Percentiles rank a stretch among this genome's conserved stretches.
Conservation (phyloP, 2,888 invertebrate species). For the Carterocephalus palaemon region DNA sequence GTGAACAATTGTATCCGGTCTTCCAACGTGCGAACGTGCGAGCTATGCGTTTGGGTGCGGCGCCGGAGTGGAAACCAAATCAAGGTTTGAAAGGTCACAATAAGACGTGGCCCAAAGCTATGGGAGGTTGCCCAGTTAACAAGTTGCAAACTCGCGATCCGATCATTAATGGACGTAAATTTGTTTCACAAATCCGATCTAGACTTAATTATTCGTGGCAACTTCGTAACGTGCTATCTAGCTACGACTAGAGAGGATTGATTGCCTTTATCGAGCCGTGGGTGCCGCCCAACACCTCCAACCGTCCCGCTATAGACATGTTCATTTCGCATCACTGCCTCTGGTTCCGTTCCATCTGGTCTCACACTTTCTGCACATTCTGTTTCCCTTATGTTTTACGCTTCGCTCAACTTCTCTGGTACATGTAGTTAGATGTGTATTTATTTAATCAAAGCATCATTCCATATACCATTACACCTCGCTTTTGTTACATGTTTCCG, state of each 20-base stretch:
- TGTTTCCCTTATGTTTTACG: constrained; percentile 44
- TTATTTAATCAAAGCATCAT: constrained; percentile 38
- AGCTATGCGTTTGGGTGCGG: constrained; percentile 77
- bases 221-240: constrained; percentile 57
- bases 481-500: constrained; percentile 38
- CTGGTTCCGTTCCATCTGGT: constrained; percentile 57
- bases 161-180: constrained; percentile 49
- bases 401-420: constrained; percentile 62
- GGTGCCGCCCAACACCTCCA: constrained; percentile 70
- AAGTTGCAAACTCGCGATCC: constrained; percentile 51
- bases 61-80: constrained; percentile 90
- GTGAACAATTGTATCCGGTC: constrained; percentile 45
- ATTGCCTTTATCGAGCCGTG: constrained; percentile 74
- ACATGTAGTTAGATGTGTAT: constrained; percentile 56
- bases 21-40: constrained; percentile 53
- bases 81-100: constrained; percentile 87
- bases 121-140: constrained; percentile 54
- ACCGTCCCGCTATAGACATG: constrained; percentile 52
- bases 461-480: constrained; percentile 43
- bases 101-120: constrained; percentile 83
- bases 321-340: constrained; percentile 57
- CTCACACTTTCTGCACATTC: constrained; percentile 63
- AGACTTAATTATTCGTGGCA: constrained; percentile 54
- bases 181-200: constrained; percentile 40
- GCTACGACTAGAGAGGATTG: constrained; percentile 58